Conservation (phyloP, 2,888 invertebrate species). For the Spialia ferax region DNA sequence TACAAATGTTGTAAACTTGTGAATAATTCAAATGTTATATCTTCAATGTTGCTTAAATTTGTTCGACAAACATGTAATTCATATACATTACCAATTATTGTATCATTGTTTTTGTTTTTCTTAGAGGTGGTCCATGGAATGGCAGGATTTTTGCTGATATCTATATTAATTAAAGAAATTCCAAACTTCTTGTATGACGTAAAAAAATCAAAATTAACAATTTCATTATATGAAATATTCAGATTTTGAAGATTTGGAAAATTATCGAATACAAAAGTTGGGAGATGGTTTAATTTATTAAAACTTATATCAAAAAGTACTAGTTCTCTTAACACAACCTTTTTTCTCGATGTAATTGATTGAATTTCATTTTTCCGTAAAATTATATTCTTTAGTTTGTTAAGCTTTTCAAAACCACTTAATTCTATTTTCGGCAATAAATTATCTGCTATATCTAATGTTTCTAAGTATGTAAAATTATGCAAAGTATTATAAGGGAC, state of each 20-base stretch:
- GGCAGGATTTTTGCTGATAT: slow-evolving; percentile 77
- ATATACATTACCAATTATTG: slow-evolving; percentile 71
- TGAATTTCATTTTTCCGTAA: slow-evolving; percentile 78
- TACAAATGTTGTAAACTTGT: slow-evolving; percentile 92
- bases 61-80: slow-evolving; percentile 78
- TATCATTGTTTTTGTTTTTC: slow-evolving; percentile 62
- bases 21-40: slow-evolving; percentile 92
- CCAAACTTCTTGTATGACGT: slow-evolving; percentile 63
- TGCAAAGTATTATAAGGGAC: slow-evolving; percentile 92
- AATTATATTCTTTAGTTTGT: slow-evolving; percentile 71
- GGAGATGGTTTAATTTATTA: slow-evolving; percentile 70
- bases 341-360: slow-evolving; percentile 67
- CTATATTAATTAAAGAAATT: slow-evolving; percentile 71
- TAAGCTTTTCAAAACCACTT: slow-evolving; percentile 77
- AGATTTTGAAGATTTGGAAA: slow-evolving; percentile 79
- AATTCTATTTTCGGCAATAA: slow-evolving; percentile 90
- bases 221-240: slow-evolving; percentile 76
- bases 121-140: slow-evolving; percentile 66
- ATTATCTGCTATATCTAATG: slow-evolving; percentile 90
- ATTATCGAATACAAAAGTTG: slow-evolving; percentile 68
- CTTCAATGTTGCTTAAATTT: slow-evolving; percentile 80
- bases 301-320: slow-evolving; percentile 74
- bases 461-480: slow-evolving; percentile 91
- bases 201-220: slow-evolving; percentile 74
- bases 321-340: slow-evolving; percentile 68